Evolutionary conservation across 2,797 vertebrate genomes (phyloP).

Genomic region (Synanceia verrucosa): DNA sequence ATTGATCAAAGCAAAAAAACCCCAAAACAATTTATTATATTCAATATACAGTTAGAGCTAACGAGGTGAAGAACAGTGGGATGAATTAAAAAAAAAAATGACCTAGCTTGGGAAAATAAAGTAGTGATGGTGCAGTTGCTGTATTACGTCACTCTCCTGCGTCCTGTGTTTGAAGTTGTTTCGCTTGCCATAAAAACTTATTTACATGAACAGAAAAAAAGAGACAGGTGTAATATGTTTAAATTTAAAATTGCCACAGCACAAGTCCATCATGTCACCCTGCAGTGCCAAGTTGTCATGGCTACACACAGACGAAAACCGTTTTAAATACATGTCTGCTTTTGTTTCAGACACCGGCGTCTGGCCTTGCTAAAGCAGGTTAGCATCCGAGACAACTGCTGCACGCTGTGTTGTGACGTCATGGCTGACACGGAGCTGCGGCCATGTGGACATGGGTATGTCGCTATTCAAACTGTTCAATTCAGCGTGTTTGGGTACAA

Average conservation of each 20-base stretch:
- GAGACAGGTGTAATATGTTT: neutral
- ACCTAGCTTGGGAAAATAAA: neutral
- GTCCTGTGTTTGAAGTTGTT: neutral
- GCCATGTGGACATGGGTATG: constrained; percentile 96
- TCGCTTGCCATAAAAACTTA: neutral
- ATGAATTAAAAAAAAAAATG: neutral
- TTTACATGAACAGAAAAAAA: neutral
- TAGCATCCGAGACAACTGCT: constrained; percentile 98
- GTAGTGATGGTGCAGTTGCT: too few species aligned
- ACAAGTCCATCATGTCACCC: neutral
- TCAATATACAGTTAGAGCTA: neutral
- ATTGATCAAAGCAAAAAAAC: neutral
- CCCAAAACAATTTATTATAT: neutral
- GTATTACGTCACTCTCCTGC: neutral
- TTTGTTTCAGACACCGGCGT: constrained; percentile 77
- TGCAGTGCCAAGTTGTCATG: neutral
- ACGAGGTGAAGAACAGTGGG: neutral
- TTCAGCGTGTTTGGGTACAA: too few species aligned
- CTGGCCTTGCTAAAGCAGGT: constrained; percentile 96
- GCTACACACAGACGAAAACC: neutral
- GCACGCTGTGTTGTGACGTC: constrained; percentile 97
- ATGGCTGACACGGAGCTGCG: constrained; percentile 97
- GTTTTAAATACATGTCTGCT: neutral
- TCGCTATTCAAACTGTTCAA: neutral
- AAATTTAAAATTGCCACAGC: neutral